Evolutionary conservation across 2,113 vertebrate species (phyloP), one percentile per base, ranked within the genome.

Genomic region (Origma solitaria): DNA sequence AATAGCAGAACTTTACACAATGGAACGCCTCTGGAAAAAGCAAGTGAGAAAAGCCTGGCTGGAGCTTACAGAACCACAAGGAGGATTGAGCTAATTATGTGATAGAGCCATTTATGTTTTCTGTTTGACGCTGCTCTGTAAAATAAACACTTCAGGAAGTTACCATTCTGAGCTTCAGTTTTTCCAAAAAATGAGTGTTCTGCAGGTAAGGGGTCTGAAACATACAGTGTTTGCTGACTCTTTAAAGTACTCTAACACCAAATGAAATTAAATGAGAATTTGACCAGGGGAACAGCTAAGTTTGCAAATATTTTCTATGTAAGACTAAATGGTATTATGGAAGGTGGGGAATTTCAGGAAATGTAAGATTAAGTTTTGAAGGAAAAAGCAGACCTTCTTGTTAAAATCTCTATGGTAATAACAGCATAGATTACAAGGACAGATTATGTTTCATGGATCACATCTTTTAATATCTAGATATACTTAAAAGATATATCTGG

Each of bases 31-130:
- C 78, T 68, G 79, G 45, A 60, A 91, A 95, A 88, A 65, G 37
- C 56, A 89, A 72, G 90, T 45, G 66, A 91, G 75, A 91, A 95
- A 94, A 90, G 33, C 18, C n/a, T 93, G 82, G 37, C 38, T 93
- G 76, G 15, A 61, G 68, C 57, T 80, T 61, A 24, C 27, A 88
- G 30, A 92, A 61, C 23, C 37, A 68, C 65, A 77, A 77, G 50
- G 35, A 25, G 30, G 69, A 77, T 80, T 65, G 22, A 83, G 38
- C 15, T 90, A 37, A 77, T 73, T 77, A 23, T 20, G 19, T 24
- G 11, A 64, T 21, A 7, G 8, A 82, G 16, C 18, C 18, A 38
- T 57, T 85, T 72, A 53, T 33, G 17, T 53, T 82, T 56, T n/a
- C 13, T n/a, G 9, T 44, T 84, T 72, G 9, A 42, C 0, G 18